Base-by-base conservation (phyloP, 92 coral and sea anemone species). In the Siderastrea siderea region DNA sequence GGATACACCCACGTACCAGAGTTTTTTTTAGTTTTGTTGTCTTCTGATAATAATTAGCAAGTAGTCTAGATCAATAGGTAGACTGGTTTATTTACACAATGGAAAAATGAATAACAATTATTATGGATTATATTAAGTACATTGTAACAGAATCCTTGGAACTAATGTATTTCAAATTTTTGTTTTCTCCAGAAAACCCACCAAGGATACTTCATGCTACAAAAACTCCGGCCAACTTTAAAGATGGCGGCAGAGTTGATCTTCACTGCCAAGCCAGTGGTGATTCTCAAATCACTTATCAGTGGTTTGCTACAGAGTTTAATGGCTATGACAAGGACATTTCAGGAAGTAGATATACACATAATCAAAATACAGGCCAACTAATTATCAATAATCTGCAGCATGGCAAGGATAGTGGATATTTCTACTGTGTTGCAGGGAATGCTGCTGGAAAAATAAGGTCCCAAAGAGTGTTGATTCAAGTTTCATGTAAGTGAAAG, bases 401-500 rank as follows among this genome's bases (percentile, higher is more conserved):
- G 15, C 92, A 94, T 62, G 86, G 77, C 26, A 92, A 89, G 60
- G 98, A 97, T 85, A 94, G 95, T 86, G 99, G 99, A 10, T 92
- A 80, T 78, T 97, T 92, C 88, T 94, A 90, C 77, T 97, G 99
- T 85, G 89, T 94, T 3, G 93, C 96, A 48, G 91, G 52, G 69
- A 96, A 97, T 81, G 16, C 91, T 66, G 91, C 83, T 62, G 96
- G 94, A 71, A 71, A 89, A 82, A 69, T 91, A 12, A 69, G 96
- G 15, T 97, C 99, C 3, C 78, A 84, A 43, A 83, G 92, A 60
- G 92, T 96, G 47, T 45, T 59, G 64, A 78, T 97, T 66, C 91
- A 87, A 51, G 87, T 97, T 11, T 94, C 98, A 81, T 94, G 99
- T 97, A 87, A 97, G 99, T 95, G 77, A 16, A 5, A 52, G 6